Evolutionary conservation across 2,797 vertebrate genomes (phyloP), one percentile per base, ranked within the genome.

Genomic region (Linurgus olivaceus): DNA sequence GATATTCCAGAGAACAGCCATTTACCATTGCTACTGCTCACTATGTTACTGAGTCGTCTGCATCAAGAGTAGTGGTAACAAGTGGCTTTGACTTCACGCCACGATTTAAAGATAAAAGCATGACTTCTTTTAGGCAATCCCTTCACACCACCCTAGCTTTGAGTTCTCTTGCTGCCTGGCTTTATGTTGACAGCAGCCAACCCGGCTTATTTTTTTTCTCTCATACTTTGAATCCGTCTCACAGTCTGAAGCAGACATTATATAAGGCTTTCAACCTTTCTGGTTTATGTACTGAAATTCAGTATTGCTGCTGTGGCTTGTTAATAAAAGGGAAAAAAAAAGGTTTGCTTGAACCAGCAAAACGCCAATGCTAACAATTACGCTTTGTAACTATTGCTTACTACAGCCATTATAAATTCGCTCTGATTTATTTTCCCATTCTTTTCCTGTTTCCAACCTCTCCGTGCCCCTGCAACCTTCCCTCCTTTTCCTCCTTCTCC

Each of bases 61-160:
- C 98, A 3, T 97, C 98, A 93, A 98, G 96, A 98, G 98, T 98
- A 83, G 98, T 98, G 99, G 99, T 99, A 99, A 98, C 98, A 95
- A 96, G 96, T 97, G 98, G 98, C 98, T 98, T 98, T 97, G 97
- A 61, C 91, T 94, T 95, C n/a, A 31, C 54, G 95, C 95, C 96
- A 71, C 91, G 9, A 93, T 93, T 97, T 97, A 96, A 96, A 88
- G 95, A 98, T 97, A 95, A 96, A 97, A 97, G 98, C 98, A 98
- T 98, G 98, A 97, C 75, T 74, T 93, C 38, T 91, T 91, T 94
- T 80, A 97, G 96, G 96, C 97, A 94, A 98, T 81, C 70, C 97
- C 97, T 90, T 97, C 97, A 95, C 97, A 66, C 97, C 93, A 83
- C 97, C 98, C 97, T 86, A 65, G 97, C 97, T 97, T 97, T 95